Percentiles rank a stretch among this genome's conserved stretches.
These are phyloP conservation scores for Drosophila niveifrons DNA, from an alignment of 2,888 invertebrate genomes.

Conservation along the genomic window DNA sequence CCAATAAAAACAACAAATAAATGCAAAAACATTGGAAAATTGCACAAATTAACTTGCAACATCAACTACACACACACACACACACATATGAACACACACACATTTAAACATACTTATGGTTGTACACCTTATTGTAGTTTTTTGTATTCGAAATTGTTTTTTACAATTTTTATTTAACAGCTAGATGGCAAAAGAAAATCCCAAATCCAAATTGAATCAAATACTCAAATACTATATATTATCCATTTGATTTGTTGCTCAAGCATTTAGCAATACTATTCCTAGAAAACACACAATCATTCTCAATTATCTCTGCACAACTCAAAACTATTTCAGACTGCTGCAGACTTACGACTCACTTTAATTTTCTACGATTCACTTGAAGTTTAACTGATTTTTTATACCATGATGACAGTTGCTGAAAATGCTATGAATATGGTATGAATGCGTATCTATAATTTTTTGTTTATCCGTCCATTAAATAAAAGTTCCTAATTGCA, in stretches of 20 bases:
- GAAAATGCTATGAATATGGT: conserved; percentile 10
- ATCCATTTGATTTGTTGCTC: conserved; percentile 68
- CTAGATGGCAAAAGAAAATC: conserved; percentile 20
- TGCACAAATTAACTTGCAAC: conserved; percentile 53
- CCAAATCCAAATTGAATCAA: conserved; percentile 27
- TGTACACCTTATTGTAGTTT: conserved; percentile 61
- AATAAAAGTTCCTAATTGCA: conserved; percentile 80
- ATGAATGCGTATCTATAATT: conserved; percentile 59
- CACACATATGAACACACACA: conserved; percentile 30
- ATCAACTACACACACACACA: conserved; percentile 36
- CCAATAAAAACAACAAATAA: conserved; percentile 14
- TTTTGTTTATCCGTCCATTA: conserved; percentile 84
- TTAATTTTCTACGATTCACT: conserved; percentile 1
- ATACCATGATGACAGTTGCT: conserved; percentile 9
- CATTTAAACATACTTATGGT: conserved; percentile 65
- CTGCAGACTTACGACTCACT: conserved; percentile 34
- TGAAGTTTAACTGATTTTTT: not conserved
- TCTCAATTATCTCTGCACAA: conserved; percentile 16
- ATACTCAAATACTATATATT: conserved; percentile 36
- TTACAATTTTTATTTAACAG: conserved; percentile 30
- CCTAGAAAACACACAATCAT: conserved; percentile 10
- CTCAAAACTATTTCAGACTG: conserved; percentile 14
- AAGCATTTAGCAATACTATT: conserved; percentile 46
- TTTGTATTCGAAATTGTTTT: conserved; percentile 29
- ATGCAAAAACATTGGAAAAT: conserved; percentile 43